A percentile compares a stretch with the other conserved stretches of the same genome.
phyloP scores from a whole-genome alignment of 53 echinoderm and acorn worm species.

The Apostichopus leukothele region DNA sequence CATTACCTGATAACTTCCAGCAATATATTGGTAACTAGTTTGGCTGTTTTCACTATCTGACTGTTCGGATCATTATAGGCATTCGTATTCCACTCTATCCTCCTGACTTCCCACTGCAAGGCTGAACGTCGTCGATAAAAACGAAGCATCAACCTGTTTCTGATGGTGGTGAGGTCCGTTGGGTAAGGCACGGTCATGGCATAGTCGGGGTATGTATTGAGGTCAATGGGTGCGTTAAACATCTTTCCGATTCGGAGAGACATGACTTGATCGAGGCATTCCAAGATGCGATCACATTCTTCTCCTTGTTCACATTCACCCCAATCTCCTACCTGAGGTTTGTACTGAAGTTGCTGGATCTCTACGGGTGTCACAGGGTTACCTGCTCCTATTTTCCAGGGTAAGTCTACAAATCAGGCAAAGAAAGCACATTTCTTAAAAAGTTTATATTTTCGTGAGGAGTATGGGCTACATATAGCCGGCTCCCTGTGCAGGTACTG shows the following conservation, averaged over 20 bases:
- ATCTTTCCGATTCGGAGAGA: conserved; percentile 72
- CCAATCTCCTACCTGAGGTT: conserved; percentile 82
- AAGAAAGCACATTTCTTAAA: not conserved
- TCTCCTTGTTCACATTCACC: conserved; percentile 61
- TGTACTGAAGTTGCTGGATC: conserved; percentile 66
- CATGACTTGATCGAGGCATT: conserved; percentile 81
- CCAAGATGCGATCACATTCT: conserved; percentile 80
- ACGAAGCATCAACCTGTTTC: conserved; percentile 65
- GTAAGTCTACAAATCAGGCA: conserved; percentile 57
- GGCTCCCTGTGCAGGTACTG: too few species aligned
- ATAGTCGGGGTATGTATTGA: conserved; percentile 76
- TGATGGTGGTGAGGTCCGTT: conserved; percentile 83
- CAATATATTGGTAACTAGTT: too few species aligned
- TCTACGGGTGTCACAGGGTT: conserved; percentile 73
- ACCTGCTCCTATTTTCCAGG: conserved; percentile 70
- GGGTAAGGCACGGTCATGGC: conserved; percentile 83
- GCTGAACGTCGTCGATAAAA: conserved; percentile 85
- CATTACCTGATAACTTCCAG: too few species aligned
- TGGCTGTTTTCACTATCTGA: conserved; percentile 63
- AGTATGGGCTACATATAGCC: too few species aligned
- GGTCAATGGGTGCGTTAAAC: conserved; percentile 83
- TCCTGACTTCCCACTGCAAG: conserved; percentile 86
- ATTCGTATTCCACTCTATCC: conserved; percentile 82
- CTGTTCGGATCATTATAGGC: conserved; percentile 86
- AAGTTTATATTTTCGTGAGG: too few species aligned